Percentiles rank a stretch among this genome's conserved stretches.
These are phyloP conservation scores for Falco peregrinus DNA, from an alignment of 2,797 vertebrate genomes.

Conservation along the genomic window DNA sequence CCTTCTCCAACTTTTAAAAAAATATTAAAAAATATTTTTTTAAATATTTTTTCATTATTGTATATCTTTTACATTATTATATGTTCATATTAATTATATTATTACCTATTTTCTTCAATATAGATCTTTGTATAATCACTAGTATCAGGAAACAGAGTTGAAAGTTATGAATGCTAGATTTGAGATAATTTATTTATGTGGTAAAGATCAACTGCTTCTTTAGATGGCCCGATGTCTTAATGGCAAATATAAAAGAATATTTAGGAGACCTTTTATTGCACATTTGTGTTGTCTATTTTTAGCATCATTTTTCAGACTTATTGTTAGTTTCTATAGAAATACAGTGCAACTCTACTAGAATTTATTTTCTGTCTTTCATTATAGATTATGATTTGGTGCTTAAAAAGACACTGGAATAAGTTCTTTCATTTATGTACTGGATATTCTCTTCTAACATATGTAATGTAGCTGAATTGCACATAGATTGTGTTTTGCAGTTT, in stretches of 20 bases:
- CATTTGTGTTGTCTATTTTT: background rate
- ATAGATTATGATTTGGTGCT: background rate
- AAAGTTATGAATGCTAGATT: background rate
- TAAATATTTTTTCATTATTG: background rate
- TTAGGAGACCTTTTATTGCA: background rate
- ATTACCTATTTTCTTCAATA: background rate
- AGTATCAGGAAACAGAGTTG: background rate
- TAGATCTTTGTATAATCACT: background rate
- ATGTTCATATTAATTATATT: background rate
- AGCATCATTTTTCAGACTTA: background rate
- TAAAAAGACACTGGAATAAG: background rate
- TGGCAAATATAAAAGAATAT: background rate
- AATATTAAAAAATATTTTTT: background rate
- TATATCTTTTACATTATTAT: background rate
- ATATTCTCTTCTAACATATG: background rate
- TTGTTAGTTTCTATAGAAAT: background rate
- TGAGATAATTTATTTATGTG: background rate
- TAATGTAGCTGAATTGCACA: background rate
- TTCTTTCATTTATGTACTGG: background rate
- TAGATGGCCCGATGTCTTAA: background rate
- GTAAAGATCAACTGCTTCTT: background rate
- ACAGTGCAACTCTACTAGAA: background rate
- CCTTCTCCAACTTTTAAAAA: background rate
- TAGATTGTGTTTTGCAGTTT: background rate
- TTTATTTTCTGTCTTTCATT: background rate